A percentile compares a stretch with the other conserved stretches of the same genome.
These are phyloP conservation scores for Clavelina lepadiformis DNA, from an alignment of 23 tunicate species.

Conservation along the genomic window DNA sequence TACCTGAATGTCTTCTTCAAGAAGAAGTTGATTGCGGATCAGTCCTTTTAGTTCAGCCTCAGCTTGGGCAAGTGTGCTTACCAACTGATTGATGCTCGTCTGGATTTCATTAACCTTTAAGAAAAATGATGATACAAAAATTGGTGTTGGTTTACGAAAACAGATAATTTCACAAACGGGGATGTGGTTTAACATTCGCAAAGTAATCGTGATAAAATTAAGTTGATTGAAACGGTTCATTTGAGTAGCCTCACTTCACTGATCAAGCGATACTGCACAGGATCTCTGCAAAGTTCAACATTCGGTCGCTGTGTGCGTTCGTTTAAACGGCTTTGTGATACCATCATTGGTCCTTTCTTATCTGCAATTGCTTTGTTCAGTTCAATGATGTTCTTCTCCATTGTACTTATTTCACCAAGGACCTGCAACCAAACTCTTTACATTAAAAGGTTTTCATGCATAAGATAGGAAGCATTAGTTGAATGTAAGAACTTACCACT, in stretches of 20 bases:
- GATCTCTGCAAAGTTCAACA: slow-evolving; percentile 92
- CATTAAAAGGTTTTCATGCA: neutral
- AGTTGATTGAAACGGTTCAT: too few species aligned
- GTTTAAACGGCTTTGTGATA: slow-evolving; percentile 71
- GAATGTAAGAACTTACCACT: neutral
- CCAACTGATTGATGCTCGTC: slow-evolving; percentile 55
- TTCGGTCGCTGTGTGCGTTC: slow-evolving; percentile 80
- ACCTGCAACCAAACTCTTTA: too few species aligned
- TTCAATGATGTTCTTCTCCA: slow-evolving; percentile 86
- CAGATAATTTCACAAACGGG: too few species aligned
- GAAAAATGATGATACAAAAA: neutral
- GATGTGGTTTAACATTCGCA: too few species aligned
- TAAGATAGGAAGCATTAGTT: too few species aligned
- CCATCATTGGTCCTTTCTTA: slow-evolving; percentile 94
- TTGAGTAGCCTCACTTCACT: slow-evolving; percentile 55
- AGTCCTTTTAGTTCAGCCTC: slow-evolving; percentile 77
- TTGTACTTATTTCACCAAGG: slow-evolving; percentile 67
- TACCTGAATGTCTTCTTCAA: slow-evolving; percentile 95
- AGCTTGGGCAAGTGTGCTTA: slow-evolving; percentile 47
- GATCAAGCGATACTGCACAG: slow-evolving; percentile 83
- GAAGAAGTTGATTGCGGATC: slow-evolving; percentile 67
- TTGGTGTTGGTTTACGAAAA: too few species aligned
- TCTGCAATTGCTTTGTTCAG: slow-evolving; percentile 77
- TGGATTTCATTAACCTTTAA: slow-evolving; percentile 83
- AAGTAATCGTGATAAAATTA: too few species aligned